phyloP scores from a whole-genome alignment of 2,888 invertebrate genomes.

The Mesodorylaimus sp. region DNA sequence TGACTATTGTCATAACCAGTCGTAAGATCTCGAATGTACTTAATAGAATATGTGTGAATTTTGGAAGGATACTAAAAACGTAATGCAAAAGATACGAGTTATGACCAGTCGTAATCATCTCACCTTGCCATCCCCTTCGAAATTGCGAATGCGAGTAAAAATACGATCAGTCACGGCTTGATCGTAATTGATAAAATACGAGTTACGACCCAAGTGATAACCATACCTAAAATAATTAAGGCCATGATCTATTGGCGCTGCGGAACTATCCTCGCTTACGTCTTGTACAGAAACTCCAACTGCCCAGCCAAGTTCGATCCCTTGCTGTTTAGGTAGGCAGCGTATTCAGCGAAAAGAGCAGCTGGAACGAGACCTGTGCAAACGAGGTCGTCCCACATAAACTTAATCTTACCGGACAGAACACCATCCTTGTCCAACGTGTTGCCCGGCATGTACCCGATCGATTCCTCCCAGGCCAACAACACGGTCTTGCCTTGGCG shows the following conservation, averaged over 20 bases:
- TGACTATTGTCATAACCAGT: slow-evolving; percentile 60
- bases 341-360: slow-evolving; percentile 54
- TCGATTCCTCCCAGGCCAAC: slow-evolving; percentile 94
- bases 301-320: slow-evolving; percentile 34
- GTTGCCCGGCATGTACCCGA: slow-evolving; percentile 68
- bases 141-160: slow-evolving; percentile 63
- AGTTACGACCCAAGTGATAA: slow-evolving; percentile 64
- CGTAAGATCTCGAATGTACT: slow-evolving; percentile 63
- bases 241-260: too few relatives aligned
- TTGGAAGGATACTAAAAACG: slow-evolving; percentile 35
- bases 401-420: too few relatives aligned
- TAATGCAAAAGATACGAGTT: slow-evolving; percentile 9
- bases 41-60: slow-evolving; percentile 39
- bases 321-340: slow-evolving; percentile 42
- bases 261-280: slow-evolving; percentile 31
- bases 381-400: too few relatives aligned
- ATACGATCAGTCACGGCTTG: slow-evolving; percentile 48
- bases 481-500: slow-evolving; percentile 54
- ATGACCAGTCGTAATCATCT: neutral
- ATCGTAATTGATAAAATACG: slow-evolving; percentile 72
- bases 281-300: slow-evolving; percentile 54
- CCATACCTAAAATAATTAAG: slow-evolving; percentile 48
- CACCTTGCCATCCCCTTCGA: slow-evolving; percentile 32
- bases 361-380: too few relatives aligned
- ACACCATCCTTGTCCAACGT: slow-evolving; percentile 94